A percentile compares a stretch with the other conserved stretches of the same genome.
Evolutionary conservation across 2,113 vertebrate species (phyloP).

Genomic region (Ursus arctos): DNA sequence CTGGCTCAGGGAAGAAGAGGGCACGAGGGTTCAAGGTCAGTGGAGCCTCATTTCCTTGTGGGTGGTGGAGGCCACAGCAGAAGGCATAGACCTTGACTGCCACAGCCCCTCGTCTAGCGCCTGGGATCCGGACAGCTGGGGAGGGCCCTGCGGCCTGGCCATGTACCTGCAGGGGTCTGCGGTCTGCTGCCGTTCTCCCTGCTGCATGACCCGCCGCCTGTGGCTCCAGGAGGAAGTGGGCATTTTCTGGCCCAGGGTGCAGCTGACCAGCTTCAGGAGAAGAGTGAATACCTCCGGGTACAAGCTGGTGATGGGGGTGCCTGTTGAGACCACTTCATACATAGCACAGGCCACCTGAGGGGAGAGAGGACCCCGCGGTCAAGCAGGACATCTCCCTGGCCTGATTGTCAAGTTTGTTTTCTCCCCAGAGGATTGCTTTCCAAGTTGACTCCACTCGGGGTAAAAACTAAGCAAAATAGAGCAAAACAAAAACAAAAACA

Average conservation of each 20-base stretch:
- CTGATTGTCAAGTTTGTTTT: neutral
- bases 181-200: constrained; percentile 49
- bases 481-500: neutral
- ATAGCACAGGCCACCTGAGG: constrained; percentile 77
- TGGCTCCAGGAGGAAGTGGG: neutral
- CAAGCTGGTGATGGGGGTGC: constrained; percentile 3
- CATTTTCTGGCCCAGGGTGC: constrained; percentile 61
- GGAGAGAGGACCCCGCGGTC: neutral
- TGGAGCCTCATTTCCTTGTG: neutral
- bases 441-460: neutral
- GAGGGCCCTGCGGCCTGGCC: neutral
- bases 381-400: neutral
- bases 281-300: constrained; percentile 72
- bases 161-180: constrained; percentile 77
- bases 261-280: constrained; percentile 81
- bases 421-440: neutral
- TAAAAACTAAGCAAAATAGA: neutral
- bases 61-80: neutral
- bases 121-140: too few relatives aligned
- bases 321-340: constrained; percentile 65
- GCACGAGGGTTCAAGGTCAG: neutral
- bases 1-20: neutral
- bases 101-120: too few relatives aligned
- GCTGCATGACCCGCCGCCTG: constrained; percentile 32
- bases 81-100: neutral